Base-by-base conservation (phyloP, 2,888 invertebrate genomes). In the Meteorus cinctellus region DNA sequence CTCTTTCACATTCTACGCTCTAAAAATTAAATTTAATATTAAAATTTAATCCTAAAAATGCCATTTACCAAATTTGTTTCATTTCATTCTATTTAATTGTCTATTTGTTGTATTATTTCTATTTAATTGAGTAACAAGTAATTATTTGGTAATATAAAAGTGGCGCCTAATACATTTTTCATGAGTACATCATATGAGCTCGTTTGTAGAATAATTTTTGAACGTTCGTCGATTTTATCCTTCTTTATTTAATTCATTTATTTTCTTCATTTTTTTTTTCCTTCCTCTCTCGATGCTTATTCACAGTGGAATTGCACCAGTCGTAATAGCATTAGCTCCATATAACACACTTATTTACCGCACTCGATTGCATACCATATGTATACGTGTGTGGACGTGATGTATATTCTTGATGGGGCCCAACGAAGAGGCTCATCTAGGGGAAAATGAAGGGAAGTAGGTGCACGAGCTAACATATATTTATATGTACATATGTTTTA, bases 401-500 rank as follows among this genome's bases (percentile, higher is more conserved):
- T 76, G 51, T 69, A 73, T 76, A 72, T 76, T 69, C 67, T 29
- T 72, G 76, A 76, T 69, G 72, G 72, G 72, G 14, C 72, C 16
- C 62, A 62, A 55, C 31, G 63, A 76, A 72, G 72, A 73, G 68
- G 51, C 71, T 75, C 65, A 59, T 63, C 31, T 36, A 34, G 75
- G 59, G 78, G 67, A 45, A 55, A 63, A 72, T 59, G 74, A 74
- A 77, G 77, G 74, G 75, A 77, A 76, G 75, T 55, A 19, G 55
- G 55, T 55, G 72, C 63, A 51, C 59, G 19, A 70, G 29, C 59
- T 41, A 62, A 63, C 55, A 77, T 31, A 55, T 75, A 73, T 79
- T 72, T 80, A 78, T 77, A 80, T 75, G 63, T 72, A 77, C 72
- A 74, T 65, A 73, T 19, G 48, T 68, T 67, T 75, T 63, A 63